phyloP scores from a whole-genome alignment of 2,888 invertebrate species.

The Erebia palarica region DNA sequence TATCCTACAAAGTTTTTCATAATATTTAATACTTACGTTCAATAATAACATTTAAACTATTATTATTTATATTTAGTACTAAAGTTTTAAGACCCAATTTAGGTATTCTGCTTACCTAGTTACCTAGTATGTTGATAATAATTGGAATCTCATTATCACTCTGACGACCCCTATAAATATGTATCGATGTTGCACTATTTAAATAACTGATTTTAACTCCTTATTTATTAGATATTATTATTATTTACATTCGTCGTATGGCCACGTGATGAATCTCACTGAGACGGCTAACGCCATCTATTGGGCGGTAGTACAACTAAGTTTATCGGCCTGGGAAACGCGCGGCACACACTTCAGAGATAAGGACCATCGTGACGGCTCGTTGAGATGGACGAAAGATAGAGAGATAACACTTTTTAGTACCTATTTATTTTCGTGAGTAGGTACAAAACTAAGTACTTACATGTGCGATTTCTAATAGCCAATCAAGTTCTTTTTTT shows the following conservation, averaged over 20 bases:
- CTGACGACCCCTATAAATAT: too few species aligned
- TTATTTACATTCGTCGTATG: neutral
- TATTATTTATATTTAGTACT: too few species aligned
- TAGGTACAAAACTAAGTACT: neutral
- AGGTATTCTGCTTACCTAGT: too few species aligned
- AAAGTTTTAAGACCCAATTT: too few species aligned
- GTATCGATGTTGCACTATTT: too few species aligned
- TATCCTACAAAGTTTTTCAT: too few species aligned
- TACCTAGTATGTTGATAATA: too few species aligned
- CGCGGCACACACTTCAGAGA: conserved; percentile 47
- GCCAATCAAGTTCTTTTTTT: too few species aligned
- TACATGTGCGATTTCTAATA: neutral
- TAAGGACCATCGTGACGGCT: conserved; percentile 55
- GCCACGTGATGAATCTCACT: conserved; percentile 14
- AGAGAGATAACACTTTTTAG: conserved; percentile 47
- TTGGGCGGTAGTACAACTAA: conserved; percentile 62
- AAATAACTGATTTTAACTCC: neutral
- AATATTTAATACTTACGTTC: too few species aligned
- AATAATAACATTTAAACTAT: too few species aligned
- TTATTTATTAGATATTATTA: neutral
- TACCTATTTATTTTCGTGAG: conserved; percentile 36
- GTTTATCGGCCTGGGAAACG: conserved; percentile 49
- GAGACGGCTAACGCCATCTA: conserved; percentile 65
- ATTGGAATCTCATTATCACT: too few species aligned
- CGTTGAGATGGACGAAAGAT: conserved; percentile 54